A percentile compares a stretch with the other conserved stretches of the same genome.
Conservation (phyloP, 2,888 invertebrate species). For the Sphaerophoria rueppellii region DNA sequence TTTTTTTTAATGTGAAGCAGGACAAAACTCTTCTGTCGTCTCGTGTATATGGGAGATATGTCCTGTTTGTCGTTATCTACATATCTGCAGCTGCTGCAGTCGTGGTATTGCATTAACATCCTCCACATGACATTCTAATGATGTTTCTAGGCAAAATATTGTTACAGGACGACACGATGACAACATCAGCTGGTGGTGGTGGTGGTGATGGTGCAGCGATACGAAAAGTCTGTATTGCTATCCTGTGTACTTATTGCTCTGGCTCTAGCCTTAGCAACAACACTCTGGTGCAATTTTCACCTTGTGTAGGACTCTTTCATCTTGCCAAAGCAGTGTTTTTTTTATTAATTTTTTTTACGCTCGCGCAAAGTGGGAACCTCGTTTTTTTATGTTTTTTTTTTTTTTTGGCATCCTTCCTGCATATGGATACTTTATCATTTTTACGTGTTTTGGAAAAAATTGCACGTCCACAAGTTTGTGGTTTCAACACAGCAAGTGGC, state of each 20-base stretch:
- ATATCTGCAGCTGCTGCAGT: slow-evolving; percentile 42
- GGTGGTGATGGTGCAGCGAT: not conserved
- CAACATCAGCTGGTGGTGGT: slow-evolving; percentile 37
- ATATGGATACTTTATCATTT: slow-evolving; percentile 57
- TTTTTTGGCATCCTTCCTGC: slow-evolving; percentile 52
- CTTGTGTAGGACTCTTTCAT: slow-evolving; percentile 9
- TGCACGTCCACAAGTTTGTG: slow-evolving; percentile 34
- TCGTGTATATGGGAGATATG: not conserved
- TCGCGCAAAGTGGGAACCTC: not conserved
- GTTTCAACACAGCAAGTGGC: slow-evolving; percentile 37
- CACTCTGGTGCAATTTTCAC: slow-evolving; percentile 9
- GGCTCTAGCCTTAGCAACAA: too few species aligned
- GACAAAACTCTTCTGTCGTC: slow-evolving; percentile 28
- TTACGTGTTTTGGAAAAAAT: slow-evolving; percentile 35
- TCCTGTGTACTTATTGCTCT: slow-evolving; percentile 10
- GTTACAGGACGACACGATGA: slow-evolving; percentile 56
- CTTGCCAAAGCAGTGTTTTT: slow-evolving; percentile 11
- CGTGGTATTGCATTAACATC: slow-evolving; percentile 61
- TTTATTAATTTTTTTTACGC: not conserved
- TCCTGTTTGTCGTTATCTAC: slow-evolving; percentile 22
- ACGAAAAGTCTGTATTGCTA: not conserved
- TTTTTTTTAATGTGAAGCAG: not conserved
- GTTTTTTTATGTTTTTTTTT: slow-evolving; percentile 20
- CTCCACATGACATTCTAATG: slow-evolving; percentile 64
- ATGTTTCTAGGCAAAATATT: slow-evolving; percentile 68